These are phyloP conservation scores for Mormyrops boulengeri DNA, from an alignment of 2,797 vertebrate genomes.

Conservation along the genomic window DNA sequence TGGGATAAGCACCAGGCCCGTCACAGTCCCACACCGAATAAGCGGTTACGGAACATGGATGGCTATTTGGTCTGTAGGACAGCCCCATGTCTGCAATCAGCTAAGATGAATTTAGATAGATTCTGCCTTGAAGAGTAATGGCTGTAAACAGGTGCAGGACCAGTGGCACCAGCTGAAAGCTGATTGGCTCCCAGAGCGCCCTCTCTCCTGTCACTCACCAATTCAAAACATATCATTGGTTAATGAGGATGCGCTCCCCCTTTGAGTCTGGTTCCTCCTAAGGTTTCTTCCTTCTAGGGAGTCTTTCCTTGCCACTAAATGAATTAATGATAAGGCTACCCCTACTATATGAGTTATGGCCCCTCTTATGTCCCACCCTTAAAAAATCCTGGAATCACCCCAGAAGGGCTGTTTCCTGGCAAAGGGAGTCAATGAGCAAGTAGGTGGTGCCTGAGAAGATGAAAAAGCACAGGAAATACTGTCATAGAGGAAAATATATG, in stretches of 20 bases:
- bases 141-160: not conserved
- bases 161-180: not conserved
- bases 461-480: not conserved
- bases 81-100: no score
- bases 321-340: not conserved
- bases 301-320: not conserved
- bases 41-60: not conserved
- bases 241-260: not conserved
- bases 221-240: not conserved
- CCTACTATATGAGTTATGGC: not conserved
- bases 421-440: not conserved
- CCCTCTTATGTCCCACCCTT: not conserved
- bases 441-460: not conserved
- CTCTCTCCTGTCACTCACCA: not conserved
- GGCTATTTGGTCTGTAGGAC: not conserved
- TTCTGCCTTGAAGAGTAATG: not conserved
- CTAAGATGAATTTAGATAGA: no score
- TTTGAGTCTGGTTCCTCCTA: not conserved
- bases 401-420: not conserved
- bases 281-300: not conserved
- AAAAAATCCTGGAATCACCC: not conserved
- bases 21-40: no score
- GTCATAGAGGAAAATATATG: not conserved
- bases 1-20: not conserved
- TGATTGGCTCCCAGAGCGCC: not conserved